Conservation (phyloP, 92 coral and sea anemone genomes). For the Phymanthus crucifer region DNA sequence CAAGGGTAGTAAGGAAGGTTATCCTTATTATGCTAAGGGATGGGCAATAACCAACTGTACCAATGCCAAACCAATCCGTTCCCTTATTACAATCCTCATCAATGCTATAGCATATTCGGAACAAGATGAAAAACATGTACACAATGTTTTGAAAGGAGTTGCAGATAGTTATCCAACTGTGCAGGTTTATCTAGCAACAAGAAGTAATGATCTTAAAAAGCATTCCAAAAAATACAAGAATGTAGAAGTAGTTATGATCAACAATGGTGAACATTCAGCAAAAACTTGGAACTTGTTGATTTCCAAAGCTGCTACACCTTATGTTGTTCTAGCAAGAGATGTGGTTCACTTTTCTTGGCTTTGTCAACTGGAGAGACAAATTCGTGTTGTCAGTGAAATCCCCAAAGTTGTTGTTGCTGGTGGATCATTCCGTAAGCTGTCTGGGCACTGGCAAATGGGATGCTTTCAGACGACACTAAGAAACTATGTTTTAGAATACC, state of each 20-base stretch:
- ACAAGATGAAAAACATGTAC: constrained; percentile 24
- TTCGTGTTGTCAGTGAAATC: constrained; percentile 54
- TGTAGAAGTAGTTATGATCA: constrained; percentile 20
- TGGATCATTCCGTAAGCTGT: constrained; percentile 47
- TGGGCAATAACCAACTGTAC: constrained; percentile 45
- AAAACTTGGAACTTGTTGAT: constrained; percentile 46
- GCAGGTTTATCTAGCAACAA: constrained; percentile 34
- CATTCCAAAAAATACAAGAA: constrained; percentile 12
- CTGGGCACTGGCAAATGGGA: constrained; percentile 65
- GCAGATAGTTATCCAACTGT: constrained; percentile 39
- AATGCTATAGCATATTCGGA: constrained; percentile 36
- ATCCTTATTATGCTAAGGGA: constrained; percentile 46
- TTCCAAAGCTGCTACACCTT: constrained; percentile 37
- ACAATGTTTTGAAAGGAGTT: constrained; percentile 39
- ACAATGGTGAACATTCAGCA: not conserved
- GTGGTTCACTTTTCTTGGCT: constrained; percentile 57
- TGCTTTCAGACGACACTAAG: constrained; percentile 48
- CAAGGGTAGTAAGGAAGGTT: constrained; percentile 38
- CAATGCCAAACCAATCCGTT: constrained; percentile 34
- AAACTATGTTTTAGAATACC: constrained; percentile 51
- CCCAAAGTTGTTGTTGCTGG: constrained; percentile 59
- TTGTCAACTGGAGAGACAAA: constrained; percentile 43
- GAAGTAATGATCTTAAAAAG: not conserved
- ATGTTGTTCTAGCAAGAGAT: constrained; percentile 46
- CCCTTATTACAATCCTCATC: constrained; percentile 36